phyloP scores from a whole-genome alignment of 2,797 vertebrate genomes.

The Tenualosa ilisha region DNA sequence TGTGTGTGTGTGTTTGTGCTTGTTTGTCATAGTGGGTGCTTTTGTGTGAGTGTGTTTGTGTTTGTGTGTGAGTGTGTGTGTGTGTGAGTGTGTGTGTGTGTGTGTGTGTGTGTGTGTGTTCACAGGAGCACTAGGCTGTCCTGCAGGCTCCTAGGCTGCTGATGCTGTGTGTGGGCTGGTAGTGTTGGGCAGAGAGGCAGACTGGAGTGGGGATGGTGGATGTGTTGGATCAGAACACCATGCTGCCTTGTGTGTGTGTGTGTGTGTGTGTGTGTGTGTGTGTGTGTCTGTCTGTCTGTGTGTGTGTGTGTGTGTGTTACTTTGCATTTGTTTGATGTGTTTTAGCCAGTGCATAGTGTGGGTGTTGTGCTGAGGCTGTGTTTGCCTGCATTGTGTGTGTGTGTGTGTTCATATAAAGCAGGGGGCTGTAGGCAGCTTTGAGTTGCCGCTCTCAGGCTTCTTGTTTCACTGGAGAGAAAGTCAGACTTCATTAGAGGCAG shows the following conservation, averaged over 20 bases:
- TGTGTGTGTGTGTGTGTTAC: too few relatives aligned
- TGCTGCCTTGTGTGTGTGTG: background rate
- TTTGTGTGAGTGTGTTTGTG: background rate
- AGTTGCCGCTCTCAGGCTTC: slow-evolving; percentile 22
- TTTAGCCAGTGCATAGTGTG: too few relatives aligned
- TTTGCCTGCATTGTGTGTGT: background rate
- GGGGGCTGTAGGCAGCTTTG: slow-evolving; percentile 17
- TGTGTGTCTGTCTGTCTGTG: background rate
- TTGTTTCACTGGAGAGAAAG: slow-evolving; percentile 41
- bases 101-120: slow-evolving; percentile 7
- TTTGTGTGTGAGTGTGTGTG: slow-evolving; percentile 1
- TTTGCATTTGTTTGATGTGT: too few relatives aligned
- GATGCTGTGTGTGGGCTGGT: background rate
- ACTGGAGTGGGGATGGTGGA: background rate
- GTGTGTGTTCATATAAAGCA: background rate
- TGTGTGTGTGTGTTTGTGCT: background rate
- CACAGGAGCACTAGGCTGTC: too few relatives aligned
- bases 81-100: slow-evolving; percentile 1
- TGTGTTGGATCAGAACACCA: background rate
- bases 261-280: background rate
- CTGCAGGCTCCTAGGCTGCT: too few relatives aligned
- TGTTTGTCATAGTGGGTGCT: too few relatives aligned
- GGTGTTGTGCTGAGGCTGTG: too few relatives aligned
- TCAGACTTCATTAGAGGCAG: slow-evolving; percentile 33
- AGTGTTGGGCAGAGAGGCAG: background rate